A percentile compares a stretch with the other conserved stretches of the same genome.
phyloP scores from a whole-genome alignment of 2,888 invertebrate genomes.

The Lochmaea crataegi region DNA sequence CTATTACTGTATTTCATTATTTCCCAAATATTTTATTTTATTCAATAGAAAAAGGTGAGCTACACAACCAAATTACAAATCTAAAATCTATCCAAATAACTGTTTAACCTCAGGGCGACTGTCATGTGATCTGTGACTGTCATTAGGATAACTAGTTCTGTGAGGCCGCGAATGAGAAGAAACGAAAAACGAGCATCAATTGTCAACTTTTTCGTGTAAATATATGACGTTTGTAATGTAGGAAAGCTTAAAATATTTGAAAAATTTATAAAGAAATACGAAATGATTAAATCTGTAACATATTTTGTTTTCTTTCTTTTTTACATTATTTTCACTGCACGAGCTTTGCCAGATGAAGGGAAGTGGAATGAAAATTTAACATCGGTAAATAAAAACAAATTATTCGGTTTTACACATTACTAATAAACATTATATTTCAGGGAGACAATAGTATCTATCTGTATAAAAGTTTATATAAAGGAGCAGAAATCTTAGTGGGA shows the following conservation, averaged over 20 bases:
- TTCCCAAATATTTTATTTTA: too few species aligned
- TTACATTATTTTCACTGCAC: constrained; percentile 27
- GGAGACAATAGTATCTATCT: constrained; percentile 66
- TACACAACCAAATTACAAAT: too few species aligned
- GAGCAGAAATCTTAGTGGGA: constrained; percentile 76
- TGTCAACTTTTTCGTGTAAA: constrained; percentile 2
- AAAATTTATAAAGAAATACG: constrained; percentile 22
- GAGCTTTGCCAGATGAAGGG: constrained; percentile 71
- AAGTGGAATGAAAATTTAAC: constrained; percentile 74
- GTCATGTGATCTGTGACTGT: too few species aligned
- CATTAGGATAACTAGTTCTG: too few species aligned
- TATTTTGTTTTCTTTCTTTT: constrained; percentile 23
- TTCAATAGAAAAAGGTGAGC: too few species aligned
- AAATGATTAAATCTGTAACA: constrained; percentile 30
- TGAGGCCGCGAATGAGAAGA: too few species aligned
- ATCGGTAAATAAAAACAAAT: constrained; percentile 49
- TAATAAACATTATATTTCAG: constrained; percentile 56
- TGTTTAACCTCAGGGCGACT: too few species aligned
- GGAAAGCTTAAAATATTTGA: background rate
- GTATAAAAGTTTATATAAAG: constrained; percentile 77
- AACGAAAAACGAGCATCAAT: background rate
- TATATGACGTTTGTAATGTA: constrained; percentile 12
- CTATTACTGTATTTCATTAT: too few species aligned
- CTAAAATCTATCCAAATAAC: too few species aligned
- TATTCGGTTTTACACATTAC: constrained; percentile 2